Conservation (phyloP, 2,888 invertebrate genomes). For the Physocephala rufipes region DNA sequence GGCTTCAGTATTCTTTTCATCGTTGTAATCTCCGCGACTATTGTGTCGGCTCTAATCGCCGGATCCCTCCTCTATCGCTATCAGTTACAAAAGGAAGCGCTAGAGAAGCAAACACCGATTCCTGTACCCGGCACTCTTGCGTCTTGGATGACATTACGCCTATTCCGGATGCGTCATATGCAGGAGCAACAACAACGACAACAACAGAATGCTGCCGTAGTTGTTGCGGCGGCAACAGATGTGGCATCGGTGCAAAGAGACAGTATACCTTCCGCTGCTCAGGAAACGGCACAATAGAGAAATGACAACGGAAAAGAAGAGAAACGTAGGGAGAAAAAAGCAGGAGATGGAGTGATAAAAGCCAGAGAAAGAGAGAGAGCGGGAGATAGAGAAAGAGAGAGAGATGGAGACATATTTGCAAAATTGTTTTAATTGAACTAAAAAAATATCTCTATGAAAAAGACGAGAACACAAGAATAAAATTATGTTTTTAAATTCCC, state of each 20-base stretch:
- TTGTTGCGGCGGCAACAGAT: slow-evolving; percentile 45
- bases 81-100: slow-evolving; percentile 78
- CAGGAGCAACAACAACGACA: slow-evolving; percentile 56
- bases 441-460: neutral
- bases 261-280: slow-evolving; percentile 44
- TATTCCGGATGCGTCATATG: slow-evolving; percentile 69
- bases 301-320: neutral
- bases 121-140: slow-evolving; percentile 73
- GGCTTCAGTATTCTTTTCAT: slow-evolving; percentile 90
- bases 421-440: neutral
- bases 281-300: slow-evolving; percentile 58
- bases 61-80: slow-evolving; percentile 82
- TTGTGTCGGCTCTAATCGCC: slow-evolving; percentile 86
- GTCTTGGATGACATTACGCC: slow-evolving; percentile 78
- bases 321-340: neutral
- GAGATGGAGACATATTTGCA: neutral
- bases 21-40: slow-evolving; percentile 85
- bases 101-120: slow-evolving; percentile 68
- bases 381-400: neutral
- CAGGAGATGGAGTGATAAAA: neutral
- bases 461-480: neutral
- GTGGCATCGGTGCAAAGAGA: slow-evolving; percentile 33
- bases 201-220: slow-evolving; percentile 47
- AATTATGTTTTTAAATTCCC: slow-evolving; percentile 27
- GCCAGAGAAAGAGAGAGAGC: neutral